phyloP scores from a whole-genome alignment of 2,888 invertebrate species.

The Watsonalla binaria region DNA sequence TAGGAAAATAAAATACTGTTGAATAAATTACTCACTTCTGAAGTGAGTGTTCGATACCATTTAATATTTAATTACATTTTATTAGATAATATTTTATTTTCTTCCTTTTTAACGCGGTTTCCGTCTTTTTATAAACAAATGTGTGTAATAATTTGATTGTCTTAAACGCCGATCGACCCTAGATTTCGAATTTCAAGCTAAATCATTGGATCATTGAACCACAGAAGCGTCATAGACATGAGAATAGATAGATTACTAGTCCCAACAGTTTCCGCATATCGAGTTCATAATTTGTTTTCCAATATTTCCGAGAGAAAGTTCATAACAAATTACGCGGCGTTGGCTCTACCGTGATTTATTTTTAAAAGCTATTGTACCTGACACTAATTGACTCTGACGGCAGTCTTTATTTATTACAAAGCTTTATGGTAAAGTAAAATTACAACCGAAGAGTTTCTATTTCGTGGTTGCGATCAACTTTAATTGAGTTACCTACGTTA shows the following conservation, averaged over 20 bases:
- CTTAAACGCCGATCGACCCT: no score
- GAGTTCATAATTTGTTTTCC: neutral
- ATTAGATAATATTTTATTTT: no score
- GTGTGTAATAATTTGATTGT: no score
- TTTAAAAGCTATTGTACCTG: constrained; percentile 24
- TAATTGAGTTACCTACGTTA: constrained; percentile 19
- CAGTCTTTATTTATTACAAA: constrained; percentile 36
- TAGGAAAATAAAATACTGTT: no score
- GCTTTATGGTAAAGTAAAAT: constrained; percentile 23
- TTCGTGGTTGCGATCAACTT: constrained; percentile 21
- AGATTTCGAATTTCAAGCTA: no score
- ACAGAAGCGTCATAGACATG: neutral
- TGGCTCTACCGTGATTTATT: constrained; percentile 14
- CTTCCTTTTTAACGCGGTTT: no score
- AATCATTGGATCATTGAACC: no score
- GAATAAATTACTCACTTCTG: no score
- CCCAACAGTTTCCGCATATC: neutral
- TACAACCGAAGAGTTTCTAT: constrained; percentile 16
- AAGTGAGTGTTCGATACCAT: no score
- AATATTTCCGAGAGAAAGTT: constrained; percentile 13
- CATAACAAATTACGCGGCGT: constrained; percentile 18
- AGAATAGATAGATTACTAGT: neutral
- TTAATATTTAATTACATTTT: no score
- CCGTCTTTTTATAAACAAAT: no score
- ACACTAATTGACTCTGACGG: constrained; percentile 39